Evolutionary conservation across 2,113 vertebrate species (phyloP).

Genomic region (Syrrhaptes paradoxus): DNA sequence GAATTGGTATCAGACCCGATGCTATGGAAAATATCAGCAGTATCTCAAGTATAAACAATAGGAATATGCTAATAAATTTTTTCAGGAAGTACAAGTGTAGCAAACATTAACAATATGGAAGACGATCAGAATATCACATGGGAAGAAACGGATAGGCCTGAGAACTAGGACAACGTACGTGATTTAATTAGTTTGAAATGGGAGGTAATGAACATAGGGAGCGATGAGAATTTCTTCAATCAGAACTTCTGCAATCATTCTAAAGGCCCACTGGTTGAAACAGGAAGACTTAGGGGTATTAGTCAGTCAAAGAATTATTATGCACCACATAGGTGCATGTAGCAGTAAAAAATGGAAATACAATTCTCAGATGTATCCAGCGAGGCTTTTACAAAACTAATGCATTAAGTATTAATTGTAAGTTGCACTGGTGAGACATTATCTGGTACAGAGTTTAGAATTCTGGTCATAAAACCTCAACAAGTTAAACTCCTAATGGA

Average conservation of each 20-base stretch:
- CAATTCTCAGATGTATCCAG: slow-evolving; percentile 24
- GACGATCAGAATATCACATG: slow-evolving; percentile 1
- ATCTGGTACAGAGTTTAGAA: slow-evolving; percentile 33
- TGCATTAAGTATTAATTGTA: slow-evolving; percentile 68
- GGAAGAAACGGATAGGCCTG: slow-evolving; percentile 34
- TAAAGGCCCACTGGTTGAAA: slow-evolving; percentile 25
- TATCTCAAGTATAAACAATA: neutral
- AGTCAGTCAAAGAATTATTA: slow-evolving; percentile 56
- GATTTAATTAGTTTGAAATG: slow-evolving; percentile 69
- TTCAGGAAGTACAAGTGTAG: neutral
- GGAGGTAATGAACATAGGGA: slow-evolving; percentile 55
- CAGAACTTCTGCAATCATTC: slow-evolving; percentile 14
- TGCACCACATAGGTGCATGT: slow-evolving; percentile 36
- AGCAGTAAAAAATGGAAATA: slow-evolving; percentile 61
- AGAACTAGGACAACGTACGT: slow-evolving; percentile 20
- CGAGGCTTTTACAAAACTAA: slow-evolving; percentile 38
- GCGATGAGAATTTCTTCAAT: slow-evolving; percentile 52
- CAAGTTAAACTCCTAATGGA: slow-evolving; percentile 14
- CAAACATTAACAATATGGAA: slow-evolving; percentile 28
- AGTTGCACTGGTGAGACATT: slow-evolving; percentile 56
- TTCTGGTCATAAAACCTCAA: slow-evolving; percentile 36
- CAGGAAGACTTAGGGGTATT: slow-evolving; percentile 41
- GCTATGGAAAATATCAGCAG: neutral
- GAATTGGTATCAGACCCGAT: neutral
- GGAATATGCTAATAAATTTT: neutral